Base-by-base conservation (phyloP, 2,113 vertebrate species). In the Nanorana parkeri region DNA sequence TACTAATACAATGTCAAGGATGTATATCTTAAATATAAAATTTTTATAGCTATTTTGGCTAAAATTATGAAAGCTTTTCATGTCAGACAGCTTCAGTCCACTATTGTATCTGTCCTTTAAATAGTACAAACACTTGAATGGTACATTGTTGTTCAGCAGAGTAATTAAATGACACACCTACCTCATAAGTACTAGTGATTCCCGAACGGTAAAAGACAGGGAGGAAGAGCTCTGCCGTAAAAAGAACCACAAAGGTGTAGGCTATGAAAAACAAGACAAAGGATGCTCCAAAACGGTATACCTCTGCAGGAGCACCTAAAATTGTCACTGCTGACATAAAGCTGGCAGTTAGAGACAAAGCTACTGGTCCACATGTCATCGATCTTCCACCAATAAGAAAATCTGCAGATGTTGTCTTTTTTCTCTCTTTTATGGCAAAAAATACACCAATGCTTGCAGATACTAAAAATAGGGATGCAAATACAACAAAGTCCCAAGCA, bases 241-340 rank as follows among this genome's bases (percentile, higher is more conserved):
- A 86, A 81, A 93, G 8, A 4, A 96, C 88, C 76, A 95, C 91
- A 3, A 94, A 85, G 0, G 87, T 32, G 0, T 95, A 96, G 0
- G 94, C 77, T 17, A 96, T 84, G 2, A 89, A 90, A 83, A 96
- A 96, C 0, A 95, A 36, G 11, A 90, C 0, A 26, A 92, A 96
- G 7, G 94, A 87, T 23, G 92, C 94, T 0, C 96, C 95, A 0
- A 93, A 94, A 17, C 93, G 93, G 86, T 97, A 96, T 17, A 96
- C 93, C 8, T 97, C 96, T 0, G 95, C 86, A 0, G 96, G 95
- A 0, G 91, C 83, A 13, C 96, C 96, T 58, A 97, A 67, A 0
- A 96, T 90, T 0, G 96, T 96, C 7, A 97, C 92, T 2, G 96
- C 96, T 1, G 96, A 97, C 95, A 96, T 96, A 86, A 97, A 97